Base-by-base conservation (phyloP, 2,797 vertebrate genomes). In the Parotocinclus haroldoi region DNA sequence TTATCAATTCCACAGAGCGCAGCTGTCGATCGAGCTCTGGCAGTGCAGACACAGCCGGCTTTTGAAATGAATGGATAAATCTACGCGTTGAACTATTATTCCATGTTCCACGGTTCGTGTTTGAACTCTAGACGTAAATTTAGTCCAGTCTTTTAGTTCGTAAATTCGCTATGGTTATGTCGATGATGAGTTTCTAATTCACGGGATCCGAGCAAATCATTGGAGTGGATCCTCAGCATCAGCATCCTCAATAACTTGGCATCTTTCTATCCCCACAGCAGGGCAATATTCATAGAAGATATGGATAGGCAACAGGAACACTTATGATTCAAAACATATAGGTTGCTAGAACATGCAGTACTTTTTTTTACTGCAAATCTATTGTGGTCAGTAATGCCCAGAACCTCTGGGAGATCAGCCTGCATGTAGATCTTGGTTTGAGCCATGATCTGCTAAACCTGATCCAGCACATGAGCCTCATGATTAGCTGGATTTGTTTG, bases 1-100 rank as follows among this genome's bases (percentile, higher is more conserved):
- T 81, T 79, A 80, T 86, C 59, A 81, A 82, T 85, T 85, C 80
- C 85, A 75, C 76, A 74, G 84, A 85, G 85, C 83, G 82, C 83
- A 85, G 88, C 85, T 87, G 81, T 85, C 84, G 83, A 86, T 84
- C 84, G 40, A 74, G 57, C 57, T 40, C 78, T 84, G 76, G 79
- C 85, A 84, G 82, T 81, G 51, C 59, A 5, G 49, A 42, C 49
- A 53, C 49, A 60, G 11, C 58, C 40, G 49, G 49, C 56, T 68
- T 8, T 14, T 16, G 48, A 8, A 50, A n/a, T 7, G 14, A n/a
- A 7, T 8, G n/a, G 48, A 42, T 42, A 11, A 5, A 8, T 50
- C 48, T 16, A 9, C 48, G 13, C 48, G 51, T n/a, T n/a, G n/a
- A n/a, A n/a, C n/a, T n/a, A n/a, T n/a, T n/a, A n/a, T n/a, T n/a